phyloP scores from a whole-genome alignment of 2,888 invertebrate genomes.

The Conchocele bisecta region DNA sequence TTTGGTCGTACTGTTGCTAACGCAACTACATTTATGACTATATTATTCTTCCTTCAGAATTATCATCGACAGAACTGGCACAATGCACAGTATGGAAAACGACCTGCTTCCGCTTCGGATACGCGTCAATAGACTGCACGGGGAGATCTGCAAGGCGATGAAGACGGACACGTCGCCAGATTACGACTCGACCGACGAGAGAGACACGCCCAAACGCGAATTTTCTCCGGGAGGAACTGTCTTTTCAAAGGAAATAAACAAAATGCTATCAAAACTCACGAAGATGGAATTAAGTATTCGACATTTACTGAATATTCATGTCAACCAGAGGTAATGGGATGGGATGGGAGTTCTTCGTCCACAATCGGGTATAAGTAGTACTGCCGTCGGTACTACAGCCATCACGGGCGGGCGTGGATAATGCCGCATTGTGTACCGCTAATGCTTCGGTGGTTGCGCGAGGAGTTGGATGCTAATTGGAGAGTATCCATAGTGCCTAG shows the following conservation, averaged over 20 bases:
- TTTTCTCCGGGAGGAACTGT: constrained; percentile 33
- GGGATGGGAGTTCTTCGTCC: too few species aligned
- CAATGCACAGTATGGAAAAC: constrained; percentile 57
- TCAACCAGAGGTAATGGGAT: too few species aligned
- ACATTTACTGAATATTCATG: too few species aligned
- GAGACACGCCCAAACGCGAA: constrained; percentile 12
- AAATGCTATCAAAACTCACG: constrained; percentile 52
- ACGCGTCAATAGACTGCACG: constrained; percentile 61
- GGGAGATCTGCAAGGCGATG: constrained; percentile 55
- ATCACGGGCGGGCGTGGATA: too few species aligned
- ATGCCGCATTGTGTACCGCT: too few species aligned
- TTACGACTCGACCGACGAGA: constrained; percentile 27
- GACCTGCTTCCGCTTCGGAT: constrained; percentile 61
- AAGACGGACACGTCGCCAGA: constrained; percentile 34
- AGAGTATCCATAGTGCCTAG: too few species aligned
- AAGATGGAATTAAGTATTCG: constrained; percentile 57
- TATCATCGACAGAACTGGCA: constrained; percentile 47
- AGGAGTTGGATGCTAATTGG: too few species aligned
- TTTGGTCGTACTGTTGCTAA: background rate
- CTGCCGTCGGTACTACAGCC: too few species aligned
- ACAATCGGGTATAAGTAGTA: too few species aligned
- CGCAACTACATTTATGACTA: background rate
- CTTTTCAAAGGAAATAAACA: constrained; percentile 48
- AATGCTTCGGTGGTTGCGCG: too few species aligned
- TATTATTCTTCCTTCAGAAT: constrained; percentile 34